phyloP scores from a whole-genome alignment of 1,140 invertebrate species.

The Medauroidea extradentata region DNA sequence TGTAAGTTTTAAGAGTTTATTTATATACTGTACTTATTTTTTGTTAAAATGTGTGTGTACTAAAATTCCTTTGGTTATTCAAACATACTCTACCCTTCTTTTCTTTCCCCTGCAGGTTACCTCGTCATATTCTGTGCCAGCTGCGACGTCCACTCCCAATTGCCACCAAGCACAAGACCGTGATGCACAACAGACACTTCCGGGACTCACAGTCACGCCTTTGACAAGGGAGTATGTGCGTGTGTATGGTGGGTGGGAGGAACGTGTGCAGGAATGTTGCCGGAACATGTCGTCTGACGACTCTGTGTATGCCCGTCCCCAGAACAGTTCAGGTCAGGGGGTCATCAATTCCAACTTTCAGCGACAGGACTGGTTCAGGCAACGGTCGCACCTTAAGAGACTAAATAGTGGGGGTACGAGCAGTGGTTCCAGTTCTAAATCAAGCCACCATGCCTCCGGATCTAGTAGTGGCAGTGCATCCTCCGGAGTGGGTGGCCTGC shows the following conservation, averaged over 20 bases:
- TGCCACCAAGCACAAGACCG: conserved; percentile 23
- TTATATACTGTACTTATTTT: no score
- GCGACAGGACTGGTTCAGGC: conserved; percentile 52
- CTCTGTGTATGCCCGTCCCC: conserved; percentile 22
- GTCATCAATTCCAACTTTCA: conserved; percentile 53
- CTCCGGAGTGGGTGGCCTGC: conserved; percentile 10
- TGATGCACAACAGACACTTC: conserved; percentile 32
- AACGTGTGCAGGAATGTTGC: conserved; percentile 38
- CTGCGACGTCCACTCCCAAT: conserved; percentile 32
- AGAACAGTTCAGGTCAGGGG: background rate
- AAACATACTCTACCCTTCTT: background rate
- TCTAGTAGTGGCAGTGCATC: conserved; percentile 7
- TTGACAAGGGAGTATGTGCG: conserved; percentile 44
- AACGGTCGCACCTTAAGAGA: conserved; percentile 43
- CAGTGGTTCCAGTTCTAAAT: background rate
- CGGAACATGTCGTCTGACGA: conserved; percentile 10
- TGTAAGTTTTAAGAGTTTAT: no score
- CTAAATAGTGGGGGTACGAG: conserved; percentile 33
- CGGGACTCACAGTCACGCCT: conserved; percentile 5
- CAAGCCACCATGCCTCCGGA: background rate
- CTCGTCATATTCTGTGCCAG: conserved; percentile 29
- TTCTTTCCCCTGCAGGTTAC: conserved; percentile 25
- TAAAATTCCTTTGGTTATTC: background rate
- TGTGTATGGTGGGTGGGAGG: conserved; percentile 51
- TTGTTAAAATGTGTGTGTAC: background rate